phyloP scores from a whole-genome alignment of 2,797 vertebrate genomes.

The Sebastes paucispinis region DNA sequence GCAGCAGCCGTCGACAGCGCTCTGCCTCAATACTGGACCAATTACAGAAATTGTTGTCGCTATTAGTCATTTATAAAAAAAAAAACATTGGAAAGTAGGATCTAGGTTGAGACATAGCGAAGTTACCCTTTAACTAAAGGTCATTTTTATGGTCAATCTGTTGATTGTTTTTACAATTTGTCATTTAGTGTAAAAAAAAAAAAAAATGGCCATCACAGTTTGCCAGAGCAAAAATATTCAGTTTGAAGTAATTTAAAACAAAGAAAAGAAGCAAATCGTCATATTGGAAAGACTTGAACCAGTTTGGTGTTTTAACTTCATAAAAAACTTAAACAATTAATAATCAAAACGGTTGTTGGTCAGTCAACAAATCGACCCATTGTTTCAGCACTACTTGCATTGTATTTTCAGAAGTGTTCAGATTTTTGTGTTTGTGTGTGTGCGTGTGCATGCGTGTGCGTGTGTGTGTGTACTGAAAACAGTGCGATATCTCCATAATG shows the following conservation, averaged over 20 bases:
- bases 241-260: background rate
- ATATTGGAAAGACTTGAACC: background rate
- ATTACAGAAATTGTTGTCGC: no score
- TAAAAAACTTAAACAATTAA: background rate
- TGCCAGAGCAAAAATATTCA: background rate
- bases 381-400: background rate
- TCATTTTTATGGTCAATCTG: background rate
- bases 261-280: background rate
- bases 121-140: no score
- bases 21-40: no score
- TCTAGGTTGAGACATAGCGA: accelerated
- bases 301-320: background rate
- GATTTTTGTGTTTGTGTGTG: background rate
- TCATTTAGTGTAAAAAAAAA: background rate
- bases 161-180: background rate
- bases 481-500: conserved; percentile 5
- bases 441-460: background rate
- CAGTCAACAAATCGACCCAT: background rate
- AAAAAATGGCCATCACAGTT: background rate
- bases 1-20: no score
- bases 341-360: background rate
- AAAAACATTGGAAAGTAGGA: no score
- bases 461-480: background rate
- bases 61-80: no score
- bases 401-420: background rate